Base-by-base conservation (phyloP, 35 echinoderm and acorn worm species). In the Ptychodera flava region DNA sequence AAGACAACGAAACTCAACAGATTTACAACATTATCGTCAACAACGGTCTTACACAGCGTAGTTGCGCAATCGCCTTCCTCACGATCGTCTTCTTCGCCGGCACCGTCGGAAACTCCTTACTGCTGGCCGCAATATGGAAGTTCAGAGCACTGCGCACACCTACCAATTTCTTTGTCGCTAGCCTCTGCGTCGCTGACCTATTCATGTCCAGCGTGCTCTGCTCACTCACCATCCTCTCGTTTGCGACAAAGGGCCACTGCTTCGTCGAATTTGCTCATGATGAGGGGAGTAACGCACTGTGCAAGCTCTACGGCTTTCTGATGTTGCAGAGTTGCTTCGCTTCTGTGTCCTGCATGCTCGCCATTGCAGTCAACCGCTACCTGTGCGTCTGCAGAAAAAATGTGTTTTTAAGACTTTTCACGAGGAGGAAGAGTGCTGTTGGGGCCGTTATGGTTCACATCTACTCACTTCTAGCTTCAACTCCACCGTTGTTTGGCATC, bases 241-340 rank as follows among this genome's bases (percentile, higher is more conserved):
- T 87, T 86, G 30, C 77, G 84, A 12, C 35, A 90, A 30, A 75
- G 82, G 15, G 92, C 82, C 33, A 88, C 38, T 0, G 79, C 83
- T 2, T 29, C 33, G 28, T 33, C 16, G 1, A 32, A 33, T 83
- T 31, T 75, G 28, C 45, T 32, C 30, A 28, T 45, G 32, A 36
- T 85, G 76, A 84, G 83, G 77, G 85, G 78, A 77, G 87, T 45
- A 92, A 87, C 76, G 90, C 81, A 6, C 0, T 86, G 27, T 81
- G 87, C 33, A 83, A 80, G 31, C 84, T 92, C 38, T 82, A 83
- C 15, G 32, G 38, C 2, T 82, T 92, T 33, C 78, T 36, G 0
- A 90, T 91, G 32, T 38, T 95, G 32, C 90, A 90, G 0, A 84
- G 90, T 64, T 89, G 93, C 31, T 82, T 95, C 15, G 36, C 87